Conservation (phyloP, 2,888 invertebrate genomes). For the Trissolcus brochymenae region DNA sequence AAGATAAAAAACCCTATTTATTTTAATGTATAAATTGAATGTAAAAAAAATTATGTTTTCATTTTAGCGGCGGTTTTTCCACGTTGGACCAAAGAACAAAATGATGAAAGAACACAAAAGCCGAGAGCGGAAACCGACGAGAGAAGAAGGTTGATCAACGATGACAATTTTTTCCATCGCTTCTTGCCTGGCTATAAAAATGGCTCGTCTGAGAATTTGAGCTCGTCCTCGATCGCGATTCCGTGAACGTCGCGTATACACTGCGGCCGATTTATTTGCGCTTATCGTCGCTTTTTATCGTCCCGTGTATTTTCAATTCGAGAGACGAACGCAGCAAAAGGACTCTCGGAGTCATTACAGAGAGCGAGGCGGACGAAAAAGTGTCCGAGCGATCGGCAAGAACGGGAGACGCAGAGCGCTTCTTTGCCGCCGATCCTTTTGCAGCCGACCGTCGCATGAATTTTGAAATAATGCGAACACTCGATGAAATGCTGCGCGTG, state of each 20-base stretch:
- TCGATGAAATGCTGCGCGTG: slow-evolving; percentile 59
- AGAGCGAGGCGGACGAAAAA: slow-evolving; percentile 43
- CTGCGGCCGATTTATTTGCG: slow-evolving; percentile 41
- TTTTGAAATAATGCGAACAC: slow-evolving; percentile 68
- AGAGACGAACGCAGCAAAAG: slow-evolving; percentile 46
- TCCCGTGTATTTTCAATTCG: slow-evolving; percentile 56
- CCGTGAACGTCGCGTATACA: slow-evolving; percentile 39
- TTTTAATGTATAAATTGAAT: background rate
- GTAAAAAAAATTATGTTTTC: slow-evolving; percentile 18
- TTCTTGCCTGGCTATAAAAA: slow-evolving; percentile 33
- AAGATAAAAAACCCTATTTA: background rate
- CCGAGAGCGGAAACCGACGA: slow-evolving; percentile 21
- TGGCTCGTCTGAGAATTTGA: slow-evolving; percentile 42
- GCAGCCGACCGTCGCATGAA: slow-evolving; percentile 63
- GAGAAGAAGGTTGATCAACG: too few relatives aligned
- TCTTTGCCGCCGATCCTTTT: slow-evolving; percentile 43
- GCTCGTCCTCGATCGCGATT: slow-evolving; percentile 51
- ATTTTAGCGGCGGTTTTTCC: slow-evolving; percentile 20
- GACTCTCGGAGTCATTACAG: slow-evolving; percentile 53
- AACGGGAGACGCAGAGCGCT: slow-evolving; percentile 41
- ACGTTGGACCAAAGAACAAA: slow-evolving; percentile 15
- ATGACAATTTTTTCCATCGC: background rate
- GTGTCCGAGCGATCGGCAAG: slow-evolving; percentile 51
- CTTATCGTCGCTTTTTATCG: slow-evolving; percentile 56
- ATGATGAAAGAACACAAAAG: slow-evolving; percentile 35